Base-by-base conservation (phyloP, 2,113 vertebrate species). In the Dunckerocampus dactyliophorus region DNA sequence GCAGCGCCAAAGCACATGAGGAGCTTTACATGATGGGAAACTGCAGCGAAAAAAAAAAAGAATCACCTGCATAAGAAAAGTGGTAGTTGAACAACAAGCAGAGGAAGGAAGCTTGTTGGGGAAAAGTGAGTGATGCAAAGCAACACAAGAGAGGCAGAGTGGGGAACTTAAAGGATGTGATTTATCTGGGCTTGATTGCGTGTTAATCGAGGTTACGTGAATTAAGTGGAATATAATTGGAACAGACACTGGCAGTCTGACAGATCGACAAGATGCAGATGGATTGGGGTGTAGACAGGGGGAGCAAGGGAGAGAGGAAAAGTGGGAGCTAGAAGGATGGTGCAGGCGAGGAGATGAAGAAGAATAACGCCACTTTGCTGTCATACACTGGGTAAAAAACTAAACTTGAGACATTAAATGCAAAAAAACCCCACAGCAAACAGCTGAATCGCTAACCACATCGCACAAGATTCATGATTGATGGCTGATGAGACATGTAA, bases 151-250 rank as follows among this genome's bases (percentile, higher is more conserved):
- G 85, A 88, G 79, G 82, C 74, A 76, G 85, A 61, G 84, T 86
- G 73, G 79, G 85, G 82, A 85, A 85, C 87, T 91, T 89, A 91
- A 89, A 91, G 91, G 88, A 92, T 87, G 89, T 91, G 91, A 92
- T 92, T 92, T 92, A 92, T 92, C 89, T 90, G 89, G 87, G 90
- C 90, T 92, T 92, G 91, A 92, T 92, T 92, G 90, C 91, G 88
- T 91, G 90, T 92, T 92, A 91, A 92, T 92, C 88, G 90, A 91
- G 91, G 91, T 91, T 92, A 91, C 87, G 89, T 91, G 91, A 91
- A 92, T 91, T 92, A 91, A 92, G 89, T 91, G 90, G 90, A 92
- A 92, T 92, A 89, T 92, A 92, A 92, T 92, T 92, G 91, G 89
- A 92, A 91, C 90, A 91, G 91, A 92, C 91, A 91, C 91, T 91